phyloP scores from a whole-genome alignment of 2,888 invertebrate species.

The Colletes collaris region DNA sequence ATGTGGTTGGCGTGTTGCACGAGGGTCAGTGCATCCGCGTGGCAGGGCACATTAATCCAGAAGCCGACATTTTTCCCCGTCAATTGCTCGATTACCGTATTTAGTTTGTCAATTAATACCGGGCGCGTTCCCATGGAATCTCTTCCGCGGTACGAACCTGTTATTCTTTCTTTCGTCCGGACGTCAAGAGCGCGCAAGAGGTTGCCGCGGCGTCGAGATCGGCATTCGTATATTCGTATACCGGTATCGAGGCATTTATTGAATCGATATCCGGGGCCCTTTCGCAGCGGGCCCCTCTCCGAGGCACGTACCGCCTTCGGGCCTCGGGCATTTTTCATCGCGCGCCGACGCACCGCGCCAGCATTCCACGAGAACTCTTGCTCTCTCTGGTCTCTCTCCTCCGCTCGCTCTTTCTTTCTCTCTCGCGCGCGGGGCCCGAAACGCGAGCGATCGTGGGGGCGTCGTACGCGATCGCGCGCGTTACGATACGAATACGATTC shows the following conservation, averaged over 20 bases:
- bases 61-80: slow-evolving; percentile 35
- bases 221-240: slow-evolving; percentile 43
- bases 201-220: slow-evolving; percentile 22
- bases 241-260: slow-evolving; percentile 70
- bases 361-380: slow-evolving; percentile 60
- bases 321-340: slow-evolving; percentile 74
- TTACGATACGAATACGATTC: neutral
- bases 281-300: slow-evolving; percentile 72
- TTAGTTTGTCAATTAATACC: slow-evolving; percentile 72
- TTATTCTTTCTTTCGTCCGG: slow-evolving; percentile 29
- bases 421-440: neutral
- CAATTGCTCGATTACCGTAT: slow-evolving; percentile 61
- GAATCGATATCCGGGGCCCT: slow-evolving; percentile 75
- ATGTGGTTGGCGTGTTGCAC: neutral
- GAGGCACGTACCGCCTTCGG: slow-evolving; percentile 71
- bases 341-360: slow-evolving; percentile 67
- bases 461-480: neutral
- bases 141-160: slow-evolving; percentile 17
- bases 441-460: neutral
- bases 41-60: slow-evolving; percentile 31
- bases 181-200: slow-evolving; percentile 2
- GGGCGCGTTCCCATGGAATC: slow-evolving; percentile 46
- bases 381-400: slow-evolving; percentile 31
- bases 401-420: slow-evolving; percentile 1
- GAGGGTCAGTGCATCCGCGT: neutral